A percentile compares a stretch with the other conserved stretches of the same genome.
These are phyloP conservation scores for Brachirus orientalis DNA, from an alignment of 2,113 vertebrate genomes.

Conservation along the genomic window DNA sequence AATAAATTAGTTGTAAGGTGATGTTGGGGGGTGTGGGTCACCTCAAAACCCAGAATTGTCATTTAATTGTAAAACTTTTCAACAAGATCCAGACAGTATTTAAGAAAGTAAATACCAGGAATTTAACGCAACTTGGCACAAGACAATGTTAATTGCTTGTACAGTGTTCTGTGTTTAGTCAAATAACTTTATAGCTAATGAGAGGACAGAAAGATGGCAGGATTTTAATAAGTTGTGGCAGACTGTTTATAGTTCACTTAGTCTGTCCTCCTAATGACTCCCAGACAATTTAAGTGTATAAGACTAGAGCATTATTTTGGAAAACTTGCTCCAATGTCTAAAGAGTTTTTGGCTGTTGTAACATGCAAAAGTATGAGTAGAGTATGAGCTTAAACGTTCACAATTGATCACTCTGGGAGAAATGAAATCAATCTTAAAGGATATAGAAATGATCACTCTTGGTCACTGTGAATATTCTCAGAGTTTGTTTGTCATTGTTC, in stretches of 20 bases:
- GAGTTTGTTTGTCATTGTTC: too few species aligned
- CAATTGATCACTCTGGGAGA: too few species aligned
- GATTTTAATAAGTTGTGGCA: constrained; percentile 16
- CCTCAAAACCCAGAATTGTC: background rate
- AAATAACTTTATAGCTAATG: constrained; percentile 25
- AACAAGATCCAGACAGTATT: too few species aligned
- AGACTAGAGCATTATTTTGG: background rate
- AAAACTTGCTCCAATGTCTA: too few species aligned
- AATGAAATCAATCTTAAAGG: too few species aligned
- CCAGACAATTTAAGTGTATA: constrained; percentile 16
- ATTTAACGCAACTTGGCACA: constrained; percentile 23
- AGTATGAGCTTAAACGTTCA: too few species aligned
- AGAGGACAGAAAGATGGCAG: constrained; percentile 4
- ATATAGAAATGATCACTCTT: too few species aligned
- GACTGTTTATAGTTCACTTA: constrained; percentile 15
- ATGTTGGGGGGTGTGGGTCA: background rate
- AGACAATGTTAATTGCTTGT: constrained; percentile 60
- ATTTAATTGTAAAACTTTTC: constrained; percentile 15
- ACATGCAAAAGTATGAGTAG: too few species aligned
- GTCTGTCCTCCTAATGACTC: constrained; percentile 6
- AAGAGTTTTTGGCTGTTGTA: too few species aligned
- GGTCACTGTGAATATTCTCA: too few species aligned
- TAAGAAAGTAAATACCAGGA: constrained; percentile 16
- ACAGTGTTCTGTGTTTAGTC: constrained; percentile 40
- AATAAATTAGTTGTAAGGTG: constrained; percentile 26